phyloP scores from a whole-genome alignment of 2,888 invertebrate species.

The Sericinus montela region DNA sequence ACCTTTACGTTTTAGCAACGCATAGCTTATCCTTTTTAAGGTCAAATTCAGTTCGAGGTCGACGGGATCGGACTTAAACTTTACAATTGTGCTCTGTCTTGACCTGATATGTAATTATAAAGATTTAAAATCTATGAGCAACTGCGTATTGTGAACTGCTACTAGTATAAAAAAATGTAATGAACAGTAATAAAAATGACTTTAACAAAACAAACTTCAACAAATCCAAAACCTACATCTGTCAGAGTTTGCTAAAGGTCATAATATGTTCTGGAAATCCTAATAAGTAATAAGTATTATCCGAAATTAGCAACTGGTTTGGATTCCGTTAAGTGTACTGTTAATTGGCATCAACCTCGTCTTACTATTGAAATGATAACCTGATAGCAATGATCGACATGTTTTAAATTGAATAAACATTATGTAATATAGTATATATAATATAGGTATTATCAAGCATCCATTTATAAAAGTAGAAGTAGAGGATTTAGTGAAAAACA shows the following conservation, averaged over 20 bases:
- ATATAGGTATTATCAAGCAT: too few species aligned
- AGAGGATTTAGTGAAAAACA: too few species aligned
- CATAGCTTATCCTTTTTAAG: slow-evolving; percentile 25
- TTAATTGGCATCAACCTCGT: slow-evolving; percentile 10
- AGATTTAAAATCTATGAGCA: neutral
- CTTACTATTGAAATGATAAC: slow-evolving; percentile 12
- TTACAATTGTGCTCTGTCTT: slow-evolving; percentile 1
- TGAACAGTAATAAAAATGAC: too few species aligned
- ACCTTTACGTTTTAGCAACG: slow-evolving; percentile 22
- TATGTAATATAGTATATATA: slow-evolving; percentile 6
- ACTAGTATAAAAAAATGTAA: too few species aligned
- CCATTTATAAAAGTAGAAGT: too few species aligned
- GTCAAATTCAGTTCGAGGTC: slow-evolving; percentile 25
- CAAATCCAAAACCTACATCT: slow-evolving; percentile 4
- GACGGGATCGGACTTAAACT: slow-evolving; percentile 17
- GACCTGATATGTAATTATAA: slow-evolving; percentile 7
- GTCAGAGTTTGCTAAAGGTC: slow-evolving; percentile 4
- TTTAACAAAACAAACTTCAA: too few species aligned
- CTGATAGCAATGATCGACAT: slow-evolving; percentile 2
- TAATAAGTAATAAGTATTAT: slow-evolving; percentile 5
- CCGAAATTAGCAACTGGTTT: slow-evolving; percentile 19
- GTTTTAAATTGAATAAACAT: neutral
- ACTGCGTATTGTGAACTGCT: neutral
- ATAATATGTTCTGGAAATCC: slow-evolving; percentile 1
- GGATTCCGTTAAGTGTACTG: slow-evolving; percentile 12